Evolutionary conservation across 2,797 vertebrate species (phyloP), one percentile per base, ranked within the genome.

Genomic region (Esox lucius): DNA sequence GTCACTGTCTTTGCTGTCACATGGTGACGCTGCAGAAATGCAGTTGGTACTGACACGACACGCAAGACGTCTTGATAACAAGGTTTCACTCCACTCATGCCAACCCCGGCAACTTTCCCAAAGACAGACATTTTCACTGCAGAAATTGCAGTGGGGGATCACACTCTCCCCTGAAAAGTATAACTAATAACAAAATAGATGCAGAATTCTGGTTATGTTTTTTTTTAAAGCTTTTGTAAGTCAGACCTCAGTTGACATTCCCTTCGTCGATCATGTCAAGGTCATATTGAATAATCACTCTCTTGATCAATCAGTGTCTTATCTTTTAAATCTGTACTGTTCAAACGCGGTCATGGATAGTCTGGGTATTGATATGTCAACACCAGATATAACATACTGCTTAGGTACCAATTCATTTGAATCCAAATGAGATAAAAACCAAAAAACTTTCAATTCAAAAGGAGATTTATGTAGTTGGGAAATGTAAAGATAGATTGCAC

Each of bases 71-170:
- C 28, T 31, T 31, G 28, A 31, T 31, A 31, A 31, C 28, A 31
- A 31, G 28, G 28, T 66, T 31, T 6, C 64, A 66, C 64, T 28
- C 26, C 73, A 85, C 70, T 1, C 53, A 75, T 70, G 79, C 75
- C 24, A 6, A 16, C 17, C 8, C 31, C 1, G 31, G 67, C 31
- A 22, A n/a, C 5, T 19, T 53, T 7, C 17, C 49, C 49, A 53
- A 53, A 53, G 17, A 19, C 19, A 5, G 49, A 7, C 17, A 53
- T 53, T 19, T 53, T 6, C 16, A 53, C 6, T 53, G 4, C 49
- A n/a, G 1, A 8, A n/a, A 0, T 53, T 17, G 1, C 53, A 17
- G 16, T 53, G 49, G 17, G 49, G 17, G 49, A 53, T 53, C 48
- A 49, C 15, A 5, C 2, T 15, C 15, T 16, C 48, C 48, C 48